These are phyloP conservation scores for Phenganax marumi DNA, from an alignment of 92 coral and sea anemone species.

Conservation along the genomic window DNA sequence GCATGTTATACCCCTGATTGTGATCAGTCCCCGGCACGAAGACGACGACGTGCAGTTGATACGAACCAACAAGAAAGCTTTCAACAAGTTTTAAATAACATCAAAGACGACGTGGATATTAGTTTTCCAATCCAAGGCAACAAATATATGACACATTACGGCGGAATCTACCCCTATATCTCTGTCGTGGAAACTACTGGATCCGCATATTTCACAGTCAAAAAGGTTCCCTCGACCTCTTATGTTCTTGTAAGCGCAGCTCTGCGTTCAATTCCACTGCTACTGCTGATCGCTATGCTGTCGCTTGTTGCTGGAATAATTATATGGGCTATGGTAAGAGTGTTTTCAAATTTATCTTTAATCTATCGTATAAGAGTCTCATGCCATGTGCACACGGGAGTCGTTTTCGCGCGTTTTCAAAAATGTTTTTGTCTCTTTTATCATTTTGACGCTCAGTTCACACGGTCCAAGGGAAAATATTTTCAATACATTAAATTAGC, in stretches of 20 bases:
- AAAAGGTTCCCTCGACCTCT: conserved; percentile 43
- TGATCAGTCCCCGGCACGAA: neutral
- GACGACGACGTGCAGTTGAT: conserved; percentile 22
- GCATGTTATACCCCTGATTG: conserved; percentile 11
- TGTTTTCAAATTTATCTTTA: neutral
- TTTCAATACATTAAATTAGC: no score
- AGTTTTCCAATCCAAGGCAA: conserved; percentile 80
- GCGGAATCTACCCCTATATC: conserved; percentile 58
- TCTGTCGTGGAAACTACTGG: conserved; percentile 79
- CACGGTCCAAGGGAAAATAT: no score
- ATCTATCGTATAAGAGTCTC: neutral
- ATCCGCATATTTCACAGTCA: conserved; percentile 69
- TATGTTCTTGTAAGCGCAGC: conserved; percentile 40
- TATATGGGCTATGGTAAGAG: conserved; percentile 73
- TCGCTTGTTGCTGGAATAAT: conserved; percentile 66
- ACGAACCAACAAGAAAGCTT: conserved; percentile 11
- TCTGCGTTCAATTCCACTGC: conserved; percentile 57
- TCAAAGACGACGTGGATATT: conserved; percentile 64
- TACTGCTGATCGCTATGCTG: conserved; percentile 51
- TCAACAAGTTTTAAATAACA: conserved; percentile 53
- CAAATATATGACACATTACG: conserved; percentile 53
- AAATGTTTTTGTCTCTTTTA: no score
- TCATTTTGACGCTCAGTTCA: no score
- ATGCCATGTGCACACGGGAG: no score
- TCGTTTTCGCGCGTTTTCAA: no score